Percentiles rank a stretch among this genome's conserved stretches.
phyloP scores from a whole-genome alignment of 2,888 invertebrate species.

The Peribatodes rhomboidaria region DNA sequence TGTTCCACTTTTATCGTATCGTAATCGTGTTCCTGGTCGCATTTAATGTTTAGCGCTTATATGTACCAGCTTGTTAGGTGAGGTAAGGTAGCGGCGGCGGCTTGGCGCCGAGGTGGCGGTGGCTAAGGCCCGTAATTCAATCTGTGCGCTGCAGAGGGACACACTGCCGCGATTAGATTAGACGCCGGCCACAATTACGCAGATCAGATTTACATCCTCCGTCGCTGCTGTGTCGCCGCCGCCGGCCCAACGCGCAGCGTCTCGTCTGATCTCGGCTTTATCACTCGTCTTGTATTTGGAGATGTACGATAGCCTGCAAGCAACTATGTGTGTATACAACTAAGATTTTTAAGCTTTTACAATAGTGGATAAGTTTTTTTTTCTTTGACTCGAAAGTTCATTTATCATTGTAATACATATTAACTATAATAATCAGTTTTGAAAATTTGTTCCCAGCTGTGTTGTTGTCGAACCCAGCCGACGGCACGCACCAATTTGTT shows the following conservation, averaged over 20 bases:
- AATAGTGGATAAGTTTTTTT: no score
- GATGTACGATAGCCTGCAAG: conserved; percentile 1
- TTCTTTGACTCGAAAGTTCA: no score
- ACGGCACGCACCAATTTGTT: no score
- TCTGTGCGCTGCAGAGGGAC: conserved; percentile 79
- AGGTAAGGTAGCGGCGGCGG: conserved; percentile 25
- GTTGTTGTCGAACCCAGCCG: no score
- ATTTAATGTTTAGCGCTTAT: conserved; percentile 7
- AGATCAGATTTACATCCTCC: conserved; percentile 82
- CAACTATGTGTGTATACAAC: neutral
- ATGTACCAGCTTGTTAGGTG: conserved; percentile 11
- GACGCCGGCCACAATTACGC: conserved; percentile 84
- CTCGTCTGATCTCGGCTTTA: conserved; percentile 13
- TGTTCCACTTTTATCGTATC: neutral
- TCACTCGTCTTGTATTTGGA: conserved; percentile 24
- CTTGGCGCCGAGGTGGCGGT: conserved; percentile 44
- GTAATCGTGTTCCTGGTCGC: neutral
- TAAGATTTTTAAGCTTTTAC: no score
- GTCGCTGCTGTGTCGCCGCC: conserved; percentile 42
- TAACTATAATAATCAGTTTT: no score
- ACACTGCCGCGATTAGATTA: conserved; percentile 81
- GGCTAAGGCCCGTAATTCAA: conserved; percentile 73
- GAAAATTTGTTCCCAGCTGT: no score
- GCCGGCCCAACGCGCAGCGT: conserved; percentile 1
- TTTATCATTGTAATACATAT: no score